phyloP scores from a whole-genome alignment of 2,888 invertebrate species.

The Hemaris fuciformis region DNA sequence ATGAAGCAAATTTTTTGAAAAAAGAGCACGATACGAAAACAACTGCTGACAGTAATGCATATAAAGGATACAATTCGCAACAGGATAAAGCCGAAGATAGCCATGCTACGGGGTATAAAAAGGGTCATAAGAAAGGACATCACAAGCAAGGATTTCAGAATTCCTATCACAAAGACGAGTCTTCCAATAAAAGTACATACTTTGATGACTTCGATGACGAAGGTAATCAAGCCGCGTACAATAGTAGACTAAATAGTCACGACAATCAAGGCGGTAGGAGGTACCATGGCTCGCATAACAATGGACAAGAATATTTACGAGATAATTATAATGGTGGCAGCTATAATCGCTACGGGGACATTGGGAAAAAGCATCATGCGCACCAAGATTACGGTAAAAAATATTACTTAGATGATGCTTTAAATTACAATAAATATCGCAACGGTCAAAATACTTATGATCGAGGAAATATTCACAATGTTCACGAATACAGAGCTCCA shows the following conservation, averaged over 20 bases:
- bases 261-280: constrained; percentile 67
- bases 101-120: constrained; percentile 63
- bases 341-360: constrained; percentile 65
- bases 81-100: constrained; percentile 73
- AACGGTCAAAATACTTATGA: constrained; percentile 64
- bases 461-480: constrained; percentile 60
- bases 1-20: constrained; percentile 72
- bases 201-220: constrained; percentile 83
- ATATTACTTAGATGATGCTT: constrained; percentile 68
- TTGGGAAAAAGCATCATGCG: constrained; percentile 62
- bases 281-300: constrained; percentile 70
- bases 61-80: constrained; percentile 66
- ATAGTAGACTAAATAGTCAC: constrained; percentile 62
- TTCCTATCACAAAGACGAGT: constrained; percentile 86
- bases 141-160: constrained; percentile 86
- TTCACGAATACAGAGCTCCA: constrained; percentile 54
- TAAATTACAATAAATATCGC: constrained; percentile 66
- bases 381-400: constrained; percentile 72
- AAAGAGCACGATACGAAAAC: constrained; percentile 73
- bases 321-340: constrained; percentile 67
- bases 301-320: constrained; percentile 62
- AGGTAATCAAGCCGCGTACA: constrained; percentile 70
- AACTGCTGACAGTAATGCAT: constrained; percentile 66
- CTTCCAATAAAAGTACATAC: constrained; percentile 85
- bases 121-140: constrained; percentile 85